Conservation (phyloP, 2,113 vertebrate genomes). For the Proterorhinus semilunaris region DNA sequence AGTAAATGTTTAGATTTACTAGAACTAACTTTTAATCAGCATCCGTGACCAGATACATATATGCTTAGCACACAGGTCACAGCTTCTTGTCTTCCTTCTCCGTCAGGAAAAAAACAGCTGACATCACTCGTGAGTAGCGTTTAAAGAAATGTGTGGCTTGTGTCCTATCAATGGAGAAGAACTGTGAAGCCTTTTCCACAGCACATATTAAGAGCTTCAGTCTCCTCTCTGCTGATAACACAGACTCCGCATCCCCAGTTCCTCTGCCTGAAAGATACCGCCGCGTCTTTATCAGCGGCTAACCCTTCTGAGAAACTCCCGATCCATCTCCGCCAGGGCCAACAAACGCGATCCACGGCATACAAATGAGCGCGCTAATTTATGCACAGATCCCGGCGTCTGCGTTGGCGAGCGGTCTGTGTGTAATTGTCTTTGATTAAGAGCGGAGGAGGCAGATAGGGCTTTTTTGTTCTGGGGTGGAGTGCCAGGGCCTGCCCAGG, state of each 20-base stretch:
- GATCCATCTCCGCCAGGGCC: slow-evolving; percentile 46
- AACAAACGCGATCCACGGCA: slow-evolving; percentile 78
- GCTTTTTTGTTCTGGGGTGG: slow-evolving; percentile 70
- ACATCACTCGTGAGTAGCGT: no score
- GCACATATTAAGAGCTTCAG: neutral
- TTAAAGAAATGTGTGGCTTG: no score
- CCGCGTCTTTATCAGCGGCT: slow-evolving; percentile 41
- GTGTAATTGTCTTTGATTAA: slow-evolving; percentile 82
- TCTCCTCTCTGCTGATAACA: neutral
- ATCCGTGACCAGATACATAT: no score
- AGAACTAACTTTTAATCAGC: no score
- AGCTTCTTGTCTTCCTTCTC: no score
- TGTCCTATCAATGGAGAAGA: neutral
- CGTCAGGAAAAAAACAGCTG: no score
- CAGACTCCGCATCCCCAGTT: no score
- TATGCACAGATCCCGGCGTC: slow-evolving; percentile 81
- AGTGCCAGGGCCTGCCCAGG: slow-evolving; percentile 58
- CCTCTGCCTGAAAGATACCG: slow-evolving; percentile 13
- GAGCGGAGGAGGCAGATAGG: slow-evolving; percentile 68
- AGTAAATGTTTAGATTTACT: no score
- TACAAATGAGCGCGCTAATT: slow-evolving; percentile 79
- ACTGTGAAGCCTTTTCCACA: neutral
- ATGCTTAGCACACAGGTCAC: no score
- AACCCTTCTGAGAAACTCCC: slow-evolving; percentile 46
- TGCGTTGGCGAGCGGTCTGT: slow-evolving; percentile 68